A percentile compares a stretch with the other conserved stretches of the same genome.
Evolutionary conservation across 2,113 vertebrate species (phyloP).

Genomic region (Burhinus oedicnemus): DNA sequence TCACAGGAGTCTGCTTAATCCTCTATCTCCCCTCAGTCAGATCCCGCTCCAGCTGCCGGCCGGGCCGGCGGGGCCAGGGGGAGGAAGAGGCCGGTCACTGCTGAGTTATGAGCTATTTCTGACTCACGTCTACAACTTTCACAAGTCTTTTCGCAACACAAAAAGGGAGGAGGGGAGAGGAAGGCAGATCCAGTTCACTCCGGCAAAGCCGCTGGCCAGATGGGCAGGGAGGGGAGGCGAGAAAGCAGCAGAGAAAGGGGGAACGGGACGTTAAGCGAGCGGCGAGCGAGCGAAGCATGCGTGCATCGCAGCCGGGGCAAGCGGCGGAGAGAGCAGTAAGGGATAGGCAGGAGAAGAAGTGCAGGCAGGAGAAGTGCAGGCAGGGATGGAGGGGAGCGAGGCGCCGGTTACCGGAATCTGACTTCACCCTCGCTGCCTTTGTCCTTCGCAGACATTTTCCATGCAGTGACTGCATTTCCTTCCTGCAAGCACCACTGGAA

Average conservation of each 20-base stretch:
- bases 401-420: constrained; percentile 65
- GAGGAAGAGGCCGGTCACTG: constrained; percentile 14
- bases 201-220: constrained; percentile 57
- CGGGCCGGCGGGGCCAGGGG: neutral
- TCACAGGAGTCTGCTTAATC: constrained; percentile 75
- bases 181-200: constrained; percentile 30
- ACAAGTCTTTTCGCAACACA: constrained; percentile 59
- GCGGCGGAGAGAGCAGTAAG: neutral
- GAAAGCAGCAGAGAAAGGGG: neutral
- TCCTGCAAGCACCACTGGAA: constrained; percentile 67
- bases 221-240: constrained; percentile 14
- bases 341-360: neutral
- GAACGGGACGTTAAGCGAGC: neutral
- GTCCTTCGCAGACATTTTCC: constrained; percentile 70
- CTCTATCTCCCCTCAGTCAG: constrained; percentile 56
- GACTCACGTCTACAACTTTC: constrained; percentile 74
- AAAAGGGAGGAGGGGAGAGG: constrained; percentile 9
- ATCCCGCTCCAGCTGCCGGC: constrained; percentile 44
- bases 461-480: constrained; percentile 74
- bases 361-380: neutral
- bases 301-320: neutral
- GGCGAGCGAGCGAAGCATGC: rapidly evolving
- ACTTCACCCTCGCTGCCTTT: constrained; percentile 71
- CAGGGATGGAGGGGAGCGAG: neutral
- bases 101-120: constrained; percentile 72